These are phyloP conservation scores for Montipora foliosa DNA, from an alignment of 64 coral and sea anemone genomes.

Conservation along the genomic window DNA sequence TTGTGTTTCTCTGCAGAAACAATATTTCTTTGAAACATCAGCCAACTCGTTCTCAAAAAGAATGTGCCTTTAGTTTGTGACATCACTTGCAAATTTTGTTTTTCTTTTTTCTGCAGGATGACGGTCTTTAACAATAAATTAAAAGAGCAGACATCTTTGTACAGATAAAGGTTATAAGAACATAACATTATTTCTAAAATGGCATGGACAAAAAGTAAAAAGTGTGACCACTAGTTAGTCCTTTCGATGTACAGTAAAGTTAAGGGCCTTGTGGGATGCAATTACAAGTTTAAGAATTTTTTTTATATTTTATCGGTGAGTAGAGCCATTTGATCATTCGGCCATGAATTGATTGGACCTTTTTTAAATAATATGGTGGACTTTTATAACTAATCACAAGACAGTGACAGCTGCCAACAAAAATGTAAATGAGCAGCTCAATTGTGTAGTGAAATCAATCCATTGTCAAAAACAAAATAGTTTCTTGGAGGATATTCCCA, in stretches of 20 bases:
- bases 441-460: no score
- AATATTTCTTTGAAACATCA: no score
- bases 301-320: conserved; percentile 11
- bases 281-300: neutral
- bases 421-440: no score
- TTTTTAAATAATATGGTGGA: neutral
- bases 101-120: neutral
- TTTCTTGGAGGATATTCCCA: no score
- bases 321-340: neutral
- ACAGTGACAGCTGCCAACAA: neutral
- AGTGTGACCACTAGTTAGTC: conserved; percentile 23
- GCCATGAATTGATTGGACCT: neutral
- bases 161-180: conserved; percentile 29
- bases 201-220: neutral
- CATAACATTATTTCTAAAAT: conserved; percentile 47
- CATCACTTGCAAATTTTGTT: neutral
- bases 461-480: no score
- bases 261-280: neutral
- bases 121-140: conserved; percentile 40
- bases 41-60: no score
- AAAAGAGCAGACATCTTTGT: conserved; percentile 18
- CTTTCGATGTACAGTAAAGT: conserved; percentile 36
- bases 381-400: neutral
- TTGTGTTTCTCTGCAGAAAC: no score
- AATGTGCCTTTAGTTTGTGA: no score